Conservation (phyloP, 2,113 vertebrate genomes). For the Sander vitreus region DNA sequence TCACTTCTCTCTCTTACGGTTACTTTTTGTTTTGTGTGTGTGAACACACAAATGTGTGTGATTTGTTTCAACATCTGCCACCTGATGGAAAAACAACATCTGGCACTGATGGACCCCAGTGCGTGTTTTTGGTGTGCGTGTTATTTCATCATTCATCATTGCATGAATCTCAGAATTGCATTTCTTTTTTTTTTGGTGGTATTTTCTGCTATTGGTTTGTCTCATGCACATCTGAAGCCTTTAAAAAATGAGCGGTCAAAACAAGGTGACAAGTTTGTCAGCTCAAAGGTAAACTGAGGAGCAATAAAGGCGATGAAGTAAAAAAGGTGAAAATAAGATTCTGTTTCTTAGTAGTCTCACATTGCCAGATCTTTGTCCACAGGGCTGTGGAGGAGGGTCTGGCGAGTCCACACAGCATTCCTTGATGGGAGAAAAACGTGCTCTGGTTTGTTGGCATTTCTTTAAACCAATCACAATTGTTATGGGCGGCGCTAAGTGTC, state of each 20-base stretch:
- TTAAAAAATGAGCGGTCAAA: not conserved
- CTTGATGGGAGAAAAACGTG: too few relatives aligned
- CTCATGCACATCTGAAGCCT: not conserved
- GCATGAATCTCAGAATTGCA: not conserved
- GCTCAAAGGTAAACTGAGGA: not conserved
- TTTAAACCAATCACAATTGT: too few relatives aligned
- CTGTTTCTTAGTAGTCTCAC: too few relatives aligned
- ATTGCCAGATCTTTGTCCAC: too few relatives aligned
- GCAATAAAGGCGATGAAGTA: not conserved
- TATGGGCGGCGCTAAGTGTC: too few relatives aligned
- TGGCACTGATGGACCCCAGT: not conserved
- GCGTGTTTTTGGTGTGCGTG: not conserved
- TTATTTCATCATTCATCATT: too few relatives aligned
- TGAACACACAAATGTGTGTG: not conserved
- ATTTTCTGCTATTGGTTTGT: not conserved
- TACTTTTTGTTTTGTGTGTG: not conserved
- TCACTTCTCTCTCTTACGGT: conserved; percentile 1
- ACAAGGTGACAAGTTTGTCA: not conserved
- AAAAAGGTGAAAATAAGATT: too few relatives aligned
- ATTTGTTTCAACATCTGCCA: not conserved
- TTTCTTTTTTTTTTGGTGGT: not conserved
- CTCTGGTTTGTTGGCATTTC: too few relatives aligned
- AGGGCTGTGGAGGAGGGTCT: too few relatives aligned
- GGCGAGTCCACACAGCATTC: too few relatives aligned
- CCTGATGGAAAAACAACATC: not conserved